Evolutionary conservation across 2,888 invertebrate species (phyloP).

Genomic region (Willowsia nigromaculata): DNA sequence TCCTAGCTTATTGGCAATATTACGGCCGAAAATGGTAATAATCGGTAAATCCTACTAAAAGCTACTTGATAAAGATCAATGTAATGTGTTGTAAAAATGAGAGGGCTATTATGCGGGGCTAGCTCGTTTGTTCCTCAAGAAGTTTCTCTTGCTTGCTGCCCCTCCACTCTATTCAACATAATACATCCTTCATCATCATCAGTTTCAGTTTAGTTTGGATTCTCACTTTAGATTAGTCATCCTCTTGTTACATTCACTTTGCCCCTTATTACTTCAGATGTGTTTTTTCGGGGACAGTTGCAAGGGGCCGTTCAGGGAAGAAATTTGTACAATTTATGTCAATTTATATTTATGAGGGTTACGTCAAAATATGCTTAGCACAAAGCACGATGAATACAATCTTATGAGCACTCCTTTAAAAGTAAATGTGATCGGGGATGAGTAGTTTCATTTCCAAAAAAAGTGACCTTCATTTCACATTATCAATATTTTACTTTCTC

Average conservation of each 20-base stretch:
- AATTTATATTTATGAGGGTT: no score
- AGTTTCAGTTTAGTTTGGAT: background rate
- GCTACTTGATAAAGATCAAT: conserved; percentile 55
- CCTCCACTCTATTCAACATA: background rate
- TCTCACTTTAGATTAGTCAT: background rate
- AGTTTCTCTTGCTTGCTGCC: background rate
- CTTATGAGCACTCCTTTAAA: no score
- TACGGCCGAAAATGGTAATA: conserved; percentile 35
- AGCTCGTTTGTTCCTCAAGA: background rate
- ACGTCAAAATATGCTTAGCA: no score
- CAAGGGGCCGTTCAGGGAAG: background rate
- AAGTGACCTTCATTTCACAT: no score
- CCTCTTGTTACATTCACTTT: background rate
- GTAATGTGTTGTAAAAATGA: conserved; percentile 35
- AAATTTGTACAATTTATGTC: no score
- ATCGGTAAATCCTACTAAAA: conserved; percentile 51
- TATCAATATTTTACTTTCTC: conserved; percentile 13
- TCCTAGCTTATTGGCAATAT: conserved; percentile 29
- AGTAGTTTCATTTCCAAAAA: no score
- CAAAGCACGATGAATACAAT: no score
- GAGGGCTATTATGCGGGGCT: conserved; percentile 5
- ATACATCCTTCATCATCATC: conserved; percentile 1
- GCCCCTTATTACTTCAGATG: background rate
- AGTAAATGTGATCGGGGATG: no score
- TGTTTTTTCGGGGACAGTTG: background rate